phyloP scores from a whole-genome alignment of 2,113 vertebrate species.

The Puntigrus tetrazona region DNA sequence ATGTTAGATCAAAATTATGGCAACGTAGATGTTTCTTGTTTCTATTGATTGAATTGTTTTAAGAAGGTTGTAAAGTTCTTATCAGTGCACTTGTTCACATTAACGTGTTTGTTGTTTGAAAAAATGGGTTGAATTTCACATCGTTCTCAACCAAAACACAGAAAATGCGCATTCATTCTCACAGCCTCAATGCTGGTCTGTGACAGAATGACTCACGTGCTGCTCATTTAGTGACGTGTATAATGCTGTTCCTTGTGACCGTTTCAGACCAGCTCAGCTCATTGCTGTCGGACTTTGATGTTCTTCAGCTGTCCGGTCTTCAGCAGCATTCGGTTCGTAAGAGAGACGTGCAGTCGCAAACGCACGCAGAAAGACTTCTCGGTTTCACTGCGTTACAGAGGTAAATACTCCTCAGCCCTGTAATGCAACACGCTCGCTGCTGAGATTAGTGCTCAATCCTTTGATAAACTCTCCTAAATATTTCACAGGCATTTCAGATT shows the following conservation, averaged over 20 bases:
- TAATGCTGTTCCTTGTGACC: not conserved
- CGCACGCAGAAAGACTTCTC: constrained; percentile 85
- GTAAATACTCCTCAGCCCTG: constrained; percentile 64
- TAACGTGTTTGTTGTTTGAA: too few species aligned
- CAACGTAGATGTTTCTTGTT: too few species aligned
- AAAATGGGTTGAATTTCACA: too few species aligned
- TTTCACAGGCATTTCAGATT: constrained; percentile 85
- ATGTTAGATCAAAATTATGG: too few species aligned
- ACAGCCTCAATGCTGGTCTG: not conserved
- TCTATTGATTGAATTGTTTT: too few species aligned
- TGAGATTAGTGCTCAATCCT: too few species aligned
- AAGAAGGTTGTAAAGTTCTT: too few species aligned
- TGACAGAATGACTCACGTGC: not conserved
- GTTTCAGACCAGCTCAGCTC: constrained; percentile 73
- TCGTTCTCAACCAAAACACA: too few species aligned
- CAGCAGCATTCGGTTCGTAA: constrained; percentile 86
- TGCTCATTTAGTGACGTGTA: not conserved
- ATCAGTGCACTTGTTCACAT: too few species aligned
- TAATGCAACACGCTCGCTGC: not conserved
- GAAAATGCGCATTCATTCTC: not conserved
- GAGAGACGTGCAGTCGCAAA: constrained; percentile 80
- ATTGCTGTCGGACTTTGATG: constrained; percentile 88
- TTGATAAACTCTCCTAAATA: not conserved
- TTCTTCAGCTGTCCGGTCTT: constrained; percentile 83
- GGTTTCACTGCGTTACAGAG: constrained; percentile 89